Base-by-base conservation (phyloP, 2,113 vertebrate genomes). In the Xenopus borealis region DNA sequence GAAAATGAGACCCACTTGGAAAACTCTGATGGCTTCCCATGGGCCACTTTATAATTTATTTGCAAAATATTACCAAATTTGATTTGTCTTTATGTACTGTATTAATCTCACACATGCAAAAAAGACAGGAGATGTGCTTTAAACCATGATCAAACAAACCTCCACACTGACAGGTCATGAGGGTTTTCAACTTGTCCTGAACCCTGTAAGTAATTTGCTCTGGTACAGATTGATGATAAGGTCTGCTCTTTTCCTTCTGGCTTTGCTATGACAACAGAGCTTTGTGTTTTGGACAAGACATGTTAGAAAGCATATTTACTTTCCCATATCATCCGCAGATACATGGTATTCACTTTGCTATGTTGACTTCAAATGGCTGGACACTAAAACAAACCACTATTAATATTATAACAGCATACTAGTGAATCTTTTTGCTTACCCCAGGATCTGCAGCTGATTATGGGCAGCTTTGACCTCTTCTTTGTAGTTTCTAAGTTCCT, bases 381-480 rank as follows among this genome's bases (percentile, higher is more conserved):
- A 40, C 7, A 6, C 6, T 40, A 40, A 40, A 40, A 7, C 6
- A 40, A 40, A 6, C 33, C 33, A 40, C 33, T 40, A 40, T 40
- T 40, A 4, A 40, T 40, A 40, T 40, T 40, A 40, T 40, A 40
- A 6, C 1, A 40, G 33, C 33, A 40, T 40, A 1, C 3, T 6
- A 7, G 33, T 40, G 8, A 40, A 40, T 4, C 33, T 23, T 27
- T 12, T 20, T 30, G 7, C 87, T 91, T 82, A 97, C 95, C 91
- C 93, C 78, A 91, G 86, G 58, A 74, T 67, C 68, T 91, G 82
- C 4, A 84, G 80, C 46, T 83, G 84, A 55, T 79, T 83, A 6
- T 78, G 81, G 72, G 90, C 87, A 78, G 82, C 78, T 55, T 86
- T 83, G 76, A 95, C 88, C 50, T 91, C 82, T 44, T 72, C 75